Evolutionary conservation across 2,888 invertebrate species (phyloP).

Genomic region (Drepana falcataria): DNA sequence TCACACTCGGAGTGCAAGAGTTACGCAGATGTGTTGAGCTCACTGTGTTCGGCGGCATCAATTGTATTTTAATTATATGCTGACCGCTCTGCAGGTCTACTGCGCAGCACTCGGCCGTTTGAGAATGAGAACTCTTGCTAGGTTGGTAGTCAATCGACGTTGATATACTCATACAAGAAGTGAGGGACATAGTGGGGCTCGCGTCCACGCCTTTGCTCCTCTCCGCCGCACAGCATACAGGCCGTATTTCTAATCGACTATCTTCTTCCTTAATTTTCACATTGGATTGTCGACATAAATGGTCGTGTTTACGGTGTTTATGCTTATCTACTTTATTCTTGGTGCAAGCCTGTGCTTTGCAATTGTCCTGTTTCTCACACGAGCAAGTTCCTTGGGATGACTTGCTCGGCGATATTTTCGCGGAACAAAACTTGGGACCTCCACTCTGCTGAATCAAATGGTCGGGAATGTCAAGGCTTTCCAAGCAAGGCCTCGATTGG

Average conservation of each 20-base stretch:
- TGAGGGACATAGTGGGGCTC: neutral
- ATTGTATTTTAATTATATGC: neutral
- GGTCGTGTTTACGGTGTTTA: neutral
- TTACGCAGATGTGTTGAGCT: neutral
- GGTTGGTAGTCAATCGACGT: neutral
- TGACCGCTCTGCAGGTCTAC: neutral
- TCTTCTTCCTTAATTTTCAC: neutral
- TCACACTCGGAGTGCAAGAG: neutral
- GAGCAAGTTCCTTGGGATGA: neutral
- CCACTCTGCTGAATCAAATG: neutral
- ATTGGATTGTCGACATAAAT: neutral
- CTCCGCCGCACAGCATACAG: neutral
- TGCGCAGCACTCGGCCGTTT: neutral
- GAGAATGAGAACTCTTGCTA: neutral
- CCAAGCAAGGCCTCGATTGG: neutral
- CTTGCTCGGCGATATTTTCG: neutral
- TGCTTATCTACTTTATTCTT: neutral
- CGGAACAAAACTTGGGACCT: neutral
- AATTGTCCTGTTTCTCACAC: neutral
- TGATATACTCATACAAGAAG: neutral
- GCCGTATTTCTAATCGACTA: neutral
- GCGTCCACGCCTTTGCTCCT: neutral
- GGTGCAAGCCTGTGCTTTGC: neutral
- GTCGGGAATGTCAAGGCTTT: neutral
- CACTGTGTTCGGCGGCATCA: neutral